Base-by-base conservation (phyloP, 1,140 invertebrate genomes). In the Myzus persicae region DNA sequence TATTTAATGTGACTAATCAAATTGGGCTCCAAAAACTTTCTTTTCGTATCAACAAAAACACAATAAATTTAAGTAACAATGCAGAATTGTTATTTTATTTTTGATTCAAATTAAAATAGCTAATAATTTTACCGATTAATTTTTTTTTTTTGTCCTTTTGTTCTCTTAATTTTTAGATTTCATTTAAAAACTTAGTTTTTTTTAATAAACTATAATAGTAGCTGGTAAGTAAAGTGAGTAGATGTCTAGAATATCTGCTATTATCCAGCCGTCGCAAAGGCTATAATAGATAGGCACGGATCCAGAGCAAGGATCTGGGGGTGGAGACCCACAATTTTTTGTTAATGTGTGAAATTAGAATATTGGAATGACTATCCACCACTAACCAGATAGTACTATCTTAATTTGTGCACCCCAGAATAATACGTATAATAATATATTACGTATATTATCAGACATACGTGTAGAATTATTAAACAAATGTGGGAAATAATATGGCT, bases 21-120 rank as follows among this genome's bases (percentile, higher is more conserved):
- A n/a, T 42, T n/a, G 51, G 38, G 14, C 20, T 31, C n/a, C 40
- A 42, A 67, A 90, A 90, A 90, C 54, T 90, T 90, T 90, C 89
- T 90, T 90, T 90, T 67, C 6, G 14, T 26, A 67, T 44, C 24
- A 67, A 90, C 31, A 42, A 67, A 90, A 90, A 59, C 24, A 40
- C 7, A n/a, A 31, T n/a, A n/a, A 42, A 87, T 54, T 59, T 40
- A 59, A 54, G 38, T 14, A 59, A 90, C 51, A 59, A 59, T 90
- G 8, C 24, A 59, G 14, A 90, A 59, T 59, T 42, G 11, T 59
- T 59, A 38, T 38, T 51, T 51, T 9, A 22, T 54, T 89, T 89
- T 54, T 54, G 38, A 54, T 54, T 51, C 46, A 38, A 24, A 40
- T 44, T 44, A 85, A 88, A 36, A 22, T 88, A 48, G 48, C 7